phyloP scores from a whole-genome alignment of 2,113 vertebrate genomes.

The Camelus dromedarius region DNA sequence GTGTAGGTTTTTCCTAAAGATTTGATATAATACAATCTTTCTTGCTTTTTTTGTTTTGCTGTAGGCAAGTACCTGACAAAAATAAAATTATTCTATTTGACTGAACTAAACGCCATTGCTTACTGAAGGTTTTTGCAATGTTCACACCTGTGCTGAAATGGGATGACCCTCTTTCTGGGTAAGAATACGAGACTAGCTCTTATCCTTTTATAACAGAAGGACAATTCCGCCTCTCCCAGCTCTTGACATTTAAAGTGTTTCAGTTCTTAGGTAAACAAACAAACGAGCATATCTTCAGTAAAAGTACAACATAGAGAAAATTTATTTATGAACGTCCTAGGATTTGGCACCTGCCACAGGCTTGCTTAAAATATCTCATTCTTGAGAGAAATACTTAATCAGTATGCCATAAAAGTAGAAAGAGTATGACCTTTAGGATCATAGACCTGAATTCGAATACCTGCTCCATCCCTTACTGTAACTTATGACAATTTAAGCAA shows the following conservation, averaged over 20 bases:
- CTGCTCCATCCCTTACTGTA: not conserved
- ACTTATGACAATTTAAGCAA: not conserved
- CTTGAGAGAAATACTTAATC: not conserved
- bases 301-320: not conserved
- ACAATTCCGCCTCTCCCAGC: not conserved
- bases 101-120: not conserved
- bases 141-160: not conserved
- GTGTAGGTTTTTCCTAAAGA: not conserved
- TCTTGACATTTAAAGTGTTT: not conserved
- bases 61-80: not conserved
- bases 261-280: not conserved
- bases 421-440: slow-evolving; percentile 2
- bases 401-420: not conserved
- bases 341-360: not conserved
- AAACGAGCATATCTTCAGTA: not conserved
- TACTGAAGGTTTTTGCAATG: not conserved
- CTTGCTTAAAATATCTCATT: not conserved
- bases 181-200: not conserved
- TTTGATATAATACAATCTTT: not conserved
- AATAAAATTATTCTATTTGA: not conserved
- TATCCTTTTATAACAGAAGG: not conserved
- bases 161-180: not conserved
- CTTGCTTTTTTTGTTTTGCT: slow-evolving; percentile 18
- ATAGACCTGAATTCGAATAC: not conserved
- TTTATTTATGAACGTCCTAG: not conserved